These are phyloP conservation scores for Ceratina japonica DNA, from an alignment of 1,140 invertebrate genomes.

Conservation along the genomic window DNA sequence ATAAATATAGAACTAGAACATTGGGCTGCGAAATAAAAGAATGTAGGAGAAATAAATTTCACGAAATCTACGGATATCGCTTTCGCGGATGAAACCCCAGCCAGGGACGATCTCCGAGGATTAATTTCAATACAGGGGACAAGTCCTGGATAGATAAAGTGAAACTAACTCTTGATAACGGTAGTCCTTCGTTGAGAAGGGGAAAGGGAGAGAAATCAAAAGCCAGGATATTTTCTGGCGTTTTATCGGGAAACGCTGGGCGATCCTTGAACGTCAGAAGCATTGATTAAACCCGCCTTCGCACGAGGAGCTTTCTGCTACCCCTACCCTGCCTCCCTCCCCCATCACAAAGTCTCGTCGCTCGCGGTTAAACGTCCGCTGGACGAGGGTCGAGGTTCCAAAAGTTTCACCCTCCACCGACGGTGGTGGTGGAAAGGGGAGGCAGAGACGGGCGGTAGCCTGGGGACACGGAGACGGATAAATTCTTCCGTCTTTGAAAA, in stretches of 20 bases:
- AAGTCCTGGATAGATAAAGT: background rate
- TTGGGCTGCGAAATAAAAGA: background rate
- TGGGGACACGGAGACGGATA: background rate
- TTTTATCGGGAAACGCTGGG: conserved; percentile 43
- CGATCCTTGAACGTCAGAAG: conserved; percentile 55
- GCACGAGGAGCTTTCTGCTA: conserved; percentile 46
- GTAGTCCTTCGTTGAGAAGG: background rate
- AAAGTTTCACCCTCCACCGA: conserved; percentile 7
- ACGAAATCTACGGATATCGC: background rate
- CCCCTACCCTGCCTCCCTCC: conserved; percentile 2
- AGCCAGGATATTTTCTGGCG: conserved; percentile 44
- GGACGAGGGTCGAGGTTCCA: conserved; percentile 35
- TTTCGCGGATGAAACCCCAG: too few species aligned
- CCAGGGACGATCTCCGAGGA: background rate
- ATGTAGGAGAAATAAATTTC: background rate
- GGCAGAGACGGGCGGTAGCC: background rate
- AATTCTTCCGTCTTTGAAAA: conserved; percentile 53
- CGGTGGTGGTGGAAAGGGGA: background rate
- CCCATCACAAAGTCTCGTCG: conserved; percentile 17
- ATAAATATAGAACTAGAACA: too few species aligned
- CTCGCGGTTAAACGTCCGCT: conserved; percentile 38
- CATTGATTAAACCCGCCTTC: conserved; percentile 64
- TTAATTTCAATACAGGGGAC: conserved; percentile 7
- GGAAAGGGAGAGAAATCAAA: background rate
- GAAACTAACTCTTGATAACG: background rate